Evolutionary conservation across 2,888 invertebrate genomes (phyloP), one percentile per base, ranked within the genome.

Genomic region (Eulithis prunata): DNA sequence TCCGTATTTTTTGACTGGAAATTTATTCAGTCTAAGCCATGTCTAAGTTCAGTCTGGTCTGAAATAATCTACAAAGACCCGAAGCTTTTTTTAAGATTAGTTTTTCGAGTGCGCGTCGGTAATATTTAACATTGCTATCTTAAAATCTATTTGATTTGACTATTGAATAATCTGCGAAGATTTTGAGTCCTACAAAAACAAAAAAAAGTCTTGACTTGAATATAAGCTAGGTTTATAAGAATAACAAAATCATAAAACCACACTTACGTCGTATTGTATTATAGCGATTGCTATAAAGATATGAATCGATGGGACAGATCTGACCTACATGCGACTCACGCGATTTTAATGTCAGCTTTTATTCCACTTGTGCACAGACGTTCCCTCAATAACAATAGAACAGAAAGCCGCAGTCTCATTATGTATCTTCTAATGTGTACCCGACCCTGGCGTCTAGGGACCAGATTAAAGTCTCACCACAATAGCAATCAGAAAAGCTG

Each of bases 401-500:
- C 61, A 63, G 47, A 58, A 54, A 61, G 52, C 66, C 64, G 63
- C 66, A 65, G 65, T 64, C 64, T 62, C 64, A 64, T 69, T 71
- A 70, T 62, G 64, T 71, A 68, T 69, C 57, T 72, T 70, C 76
- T 57, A 75, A 74, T 74, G 73, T 71, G 62, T 69, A 60, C 68
- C 57, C 68, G 38, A 55, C 65, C 72, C 71, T 69, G 71, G 75
- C 72, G 75, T 78, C 74, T 68, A 61, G 77, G 75, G 77, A 75
- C 72, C 74, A 79, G 82, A 84, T 84, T 84, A 83, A 77, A 71
- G 76, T 78, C 76, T 77, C 71, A 36, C 32, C 53, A 57, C 41
- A 64, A 61, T 43, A 61, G 28, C 49, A 57, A 52, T 59, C 32
- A 36, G 46, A 61, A 60, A 49, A 67, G 64, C 67, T 64, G 46